Evolutionary conservation across 1,140 invertebrate species (phyloP), one percentile per base, ranked within the genome.

Genomic region (Nixonia krombeini): DNA sequence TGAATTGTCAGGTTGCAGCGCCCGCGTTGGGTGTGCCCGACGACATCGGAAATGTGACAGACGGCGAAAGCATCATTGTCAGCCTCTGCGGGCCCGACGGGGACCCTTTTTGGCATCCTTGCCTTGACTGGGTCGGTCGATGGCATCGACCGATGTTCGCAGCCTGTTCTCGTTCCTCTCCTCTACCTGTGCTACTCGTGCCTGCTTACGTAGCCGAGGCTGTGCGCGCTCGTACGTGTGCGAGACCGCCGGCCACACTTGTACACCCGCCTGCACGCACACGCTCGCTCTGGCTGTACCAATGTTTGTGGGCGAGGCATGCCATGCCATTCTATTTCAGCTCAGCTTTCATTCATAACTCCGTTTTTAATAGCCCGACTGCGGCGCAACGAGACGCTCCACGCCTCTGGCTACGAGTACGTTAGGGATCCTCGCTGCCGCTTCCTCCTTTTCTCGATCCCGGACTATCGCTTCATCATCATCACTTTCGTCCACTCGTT

Each of bases 311-410:
- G 79, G 80, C 78, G 78, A 78, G 74, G 77, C 78, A 68, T 68
- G 66, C 65, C 74, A 63, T 81, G 76, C 80, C 82, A 83, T 81
- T 84, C 83, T 84, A 83, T 83, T 85, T 84, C 79, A 84, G 79
- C 76, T 56, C 70, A 65, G 77, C 74, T 83, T 83, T 84, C 82
- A 84, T 85, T 85, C 83, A 85, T 83, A 83, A 84, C 77, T 82
- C 63, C 70, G 75, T 79, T 84, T 84, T 82, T 84, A 82, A 85
- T 82, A 85, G 82, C 80, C 76, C 64, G 65, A 52, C 74, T 69
- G 69, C 68, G 49, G 55, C 59, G 68, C 49, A 74, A 69, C 53
- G 58, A 50, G 63, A 66, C 49, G 49, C 55, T 56, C 62, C 65
- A 47, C 59, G 67, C 72, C 72, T 63, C 69, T 66, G 55, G 59